Base-by-base conservation (phyloP, 2,797 vertebrate species). In the Sebastes melanostomus region DNA sequence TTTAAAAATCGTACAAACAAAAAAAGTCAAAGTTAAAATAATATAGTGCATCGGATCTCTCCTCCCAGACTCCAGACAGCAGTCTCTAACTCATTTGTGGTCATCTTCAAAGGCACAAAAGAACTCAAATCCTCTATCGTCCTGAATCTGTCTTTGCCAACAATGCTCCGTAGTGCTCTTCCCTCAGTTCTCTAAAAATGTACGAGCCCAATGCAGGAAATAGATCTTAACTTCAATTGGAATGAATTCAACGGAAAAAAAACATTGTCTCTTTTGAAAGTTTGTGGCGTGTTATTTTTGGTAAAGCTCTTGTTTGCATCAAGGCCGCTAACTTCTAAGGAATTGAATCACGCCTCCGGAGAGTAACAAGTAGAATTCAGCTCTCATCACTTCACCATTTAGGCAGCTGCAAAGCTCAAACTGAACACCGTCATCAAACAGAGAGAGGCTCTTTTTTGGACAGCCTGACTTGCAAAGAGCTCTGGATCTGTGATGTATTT, bases 251-350 rank as follows among this genome's bases (percentile, higher is more conserved):
- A 54, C 77, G 70, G 24, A 42, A 81, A 50, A 77, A 59, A 89
- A 91, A 89, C 66, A 79, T 88, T 66, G 72, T 75, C 89, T 92
- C 46, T n/a, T 61, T 93, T 92, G 83, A 91, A 92, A 89, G 84
- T 89, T 90, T 86, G 83, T 79, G 55, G 42, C 61, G 54, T 93
- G 91, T 93, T 94, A 92, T 94, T 94, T 93, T 93, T 88, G 87
- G 92, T 91, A 82, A 87, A 92, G 85, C 89, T 86, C 86, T 86
- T 88, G 87, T 92, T 91, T 93, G 85, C 86, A 91, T 93, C 90
- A 94, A 92, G 89, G 88, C 82, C 81, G 78, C 81, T 72, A 78
- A 85, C 86, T 89, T 92, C 88, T 89, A 77, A 92, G 86, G 84
- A 90, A 72, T 27, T 68, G 81, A 89, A 84, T 86, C 78, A 66